A percentile compares a stretch with the other conserved stretches of the same genome.
phyloP scores from a whole-genome alignment of 2,797 vertebrate species.

The Orestias chungarensis region DNA sequence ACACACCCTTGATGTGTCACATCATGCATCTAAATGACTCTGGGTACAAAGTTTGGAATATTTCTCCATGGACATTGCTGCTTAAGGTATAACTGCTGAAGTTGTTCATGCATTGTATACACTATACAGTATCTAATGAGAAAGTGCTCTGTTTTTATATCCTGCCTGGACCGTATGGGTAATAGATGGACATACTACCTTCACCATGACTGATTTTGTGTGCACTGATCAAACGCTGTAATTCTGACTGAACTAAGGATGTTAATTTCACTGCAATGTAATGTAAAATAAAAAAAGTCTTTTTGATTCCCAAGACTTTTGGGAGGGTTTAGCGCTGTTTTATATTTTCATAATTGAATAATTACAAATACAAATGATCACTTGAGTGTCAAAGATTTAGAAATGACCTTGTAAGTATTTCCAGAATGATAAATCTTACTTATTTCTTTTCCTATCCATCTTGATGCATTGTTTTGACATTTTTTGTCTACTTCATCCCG shows the following conservation, averaged over 20 bases:
- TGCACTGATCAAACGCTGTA: not conserved
- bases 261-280: no score
- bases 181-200: not conserved
- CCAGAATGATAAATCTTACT: no score
- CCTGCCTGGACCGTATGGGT: not conserved
- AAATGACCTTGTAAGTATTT: not conserved
- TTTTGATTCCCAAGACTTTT: not conserved
- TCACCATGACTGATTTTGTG: not conserved
- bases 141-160: not conserved
- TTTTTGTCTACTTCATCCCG: not conserved
- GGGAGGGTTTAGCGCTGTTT: not conserved
- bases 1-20: constrained; percentile 29
- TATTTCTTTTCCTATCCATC: not conserved
- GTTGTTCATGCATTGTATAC: not conserved
- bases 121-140: not conserved
- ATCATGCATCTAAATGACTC: constrained; percentile 49
- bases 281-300: no score
- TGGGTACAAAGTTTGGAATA: constrained; percentile 8
- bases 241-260: not conserved
- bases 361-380: not conserved
- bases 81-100: constrained; percentile 7
- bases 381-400: not conserved
- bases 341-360: not conserved
- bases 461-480: not conserved
- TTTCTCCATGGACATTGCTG: constrained; percentile 7